Conservation (phyloP, 2,888 invertebrate species). For the Euproctis similis region DNA sequence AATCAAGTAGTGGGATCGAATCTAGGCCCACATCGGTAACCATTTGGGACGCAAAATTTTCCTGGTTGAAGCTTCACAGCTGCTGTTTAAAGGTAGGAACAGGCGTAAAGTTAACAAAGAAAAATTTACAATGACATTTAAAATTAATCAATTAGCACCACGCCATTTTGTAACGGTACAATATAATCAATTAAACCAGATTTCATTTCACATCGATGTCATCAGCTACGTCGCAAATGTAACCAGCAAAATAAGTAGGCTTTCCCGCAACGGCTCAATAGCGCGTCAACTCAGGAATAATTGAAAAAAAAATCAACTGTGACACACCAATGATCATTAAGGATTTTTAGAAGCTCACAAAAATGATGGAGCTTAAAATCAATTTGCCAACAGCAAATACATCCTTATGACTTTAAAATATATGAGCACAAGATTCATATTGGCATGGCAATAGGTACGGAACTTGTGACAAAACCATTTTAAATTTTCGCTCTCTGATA, state of each 20-base stretch:
- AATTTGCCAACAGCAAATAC: conserved; percentile 8
- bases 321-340: conserved; percentile 15
- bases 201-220: conserved; percentile 8
- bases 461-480: conserved; percentile 6
- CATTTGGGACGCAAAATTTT: no score
- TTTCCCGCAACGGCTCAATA: conserved; percentile 20
- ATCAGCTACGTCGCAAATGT: conserved; percentile 4
- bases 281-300: conserved; percentile 20
- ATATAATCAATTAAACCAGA: no score
- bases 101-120: no score
- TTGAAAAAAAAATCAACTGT: conserved; percentile 16
- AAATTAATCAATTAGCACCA: background rate
- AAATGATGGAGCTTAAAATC: conserved; percentile 17
- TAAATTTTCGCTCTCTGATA: background rate
- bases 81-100: no score
- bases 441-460: conserved; percentile 3
- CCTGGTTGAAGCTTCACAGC: no score
- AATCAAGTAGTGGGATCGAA: no score
- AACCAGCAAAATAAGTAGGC: conserved; percentile 1
- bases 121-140: no score
- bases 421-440: conserved; percentile 2
- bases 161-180: no score
- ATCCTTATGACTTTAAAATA: conserved; percentile 4
- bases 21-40: no score
- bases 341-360: conserved; percentile 14